Evolutionary conservation across 2,113 vertebrate species (phyloP).

Genomic region (Gallinago jamesoni): DNA sequence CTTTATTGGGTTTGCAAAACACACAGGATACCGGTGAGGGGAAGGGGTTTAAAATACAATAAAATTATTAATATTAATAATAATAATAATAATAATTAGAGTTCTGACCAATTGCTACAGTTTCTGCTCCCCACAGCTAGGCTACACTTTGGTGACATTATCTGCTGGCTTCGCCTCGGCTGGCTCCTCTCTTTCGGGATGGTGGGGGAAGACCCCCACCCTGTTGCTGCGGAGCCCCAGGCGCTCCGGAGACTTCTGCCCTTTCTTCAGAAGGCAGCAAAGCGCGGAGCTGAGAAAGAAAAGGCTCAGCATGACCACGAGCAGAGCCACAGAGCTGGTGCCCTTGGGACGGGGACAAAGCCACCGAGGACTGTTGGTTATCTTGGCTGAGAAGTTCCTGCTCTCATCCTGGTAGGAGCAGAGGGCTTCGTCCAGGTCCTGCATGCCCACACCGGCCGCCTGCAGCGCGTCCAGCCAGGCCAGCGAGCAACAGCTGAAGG

Average conservation of each 20-base stretch:
- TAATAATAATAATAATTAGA: not conserved
- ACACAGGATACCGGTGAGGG: rapidly evolving
- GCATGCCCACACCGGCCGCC: constrained; percentile 33
- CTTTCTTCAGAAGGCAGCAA: constrained; percentile 16
- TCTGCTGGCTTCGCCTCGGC: not conserved
- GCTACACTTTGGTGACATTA: not conserved
- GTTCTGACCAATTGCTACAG: not conserved
- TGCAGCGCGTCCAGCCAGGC: constrained; percentile 71
- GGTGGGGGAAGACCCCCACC: not conserved
- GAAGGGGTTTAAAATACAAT: not conserved
- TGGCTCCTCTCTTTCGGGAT: not conserved
- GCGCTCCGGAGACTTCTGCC: not conserved
- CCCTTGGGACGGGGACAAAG: not conserved
- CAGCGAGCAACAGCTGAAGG: constrained; percentile 79
- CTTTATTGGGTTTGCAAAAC: not conserved
- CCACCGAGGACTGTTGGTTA: not conserved
- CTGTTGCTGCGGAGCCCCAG: not conserved
- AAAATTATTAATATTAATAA: not conserved
- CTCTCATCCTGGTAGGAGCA: constrained; percentile 48
- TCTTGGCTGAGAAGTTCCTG: not conserved
- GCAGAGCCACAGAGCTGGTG: not conserved
- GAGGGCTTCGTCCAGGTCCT: constrained; percentile 56
- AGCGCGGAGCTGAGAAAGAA: not conserved
- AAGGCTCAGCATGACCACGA: not conserved
- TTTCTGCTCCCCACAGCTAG: not conserved